Evolutionary conservation across 1,140 invertebrate genomes (phyloP), one percentile per base, ranked within the genome.

Genomic region (Dufourea novaeangliae): DNA sequence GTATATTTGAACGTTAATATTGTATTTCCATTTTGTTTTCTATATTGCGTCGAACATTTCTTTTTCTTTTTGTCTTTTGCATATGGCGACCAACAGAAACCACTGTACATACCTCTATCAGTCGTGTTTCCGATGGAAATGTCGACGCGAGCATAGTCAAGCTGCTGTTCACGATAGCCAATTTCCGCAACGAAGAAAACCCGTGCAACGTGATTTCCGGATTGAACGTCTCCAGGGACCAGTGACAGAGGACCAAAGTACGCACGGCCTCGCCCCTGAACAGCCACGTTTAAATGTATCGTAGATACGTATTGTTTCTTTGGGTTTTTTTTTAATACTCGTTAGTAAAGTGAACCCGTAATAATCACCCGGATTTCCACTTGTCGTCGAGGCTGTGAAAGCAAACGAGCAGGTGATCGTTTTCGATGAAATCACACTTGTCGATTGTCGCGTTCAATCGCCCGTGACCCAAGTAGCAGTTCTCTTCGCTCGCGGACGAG

Each of bases 51-150:
- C n/a, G n/a, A n/a, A n/a, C n/a, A n/a, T n/a, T n/a, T n/a, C n/a
- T n/a, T n/a, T n/a, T n/a, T n/a, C n/a, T n/a, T n/a, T n/a, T n/a
- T n/a, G n/a, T n/a, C n/a, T n/a, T n/a, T n/a, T n/a, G n/a, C n/a
- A n/a, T n/a, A n/a, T 1, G n/a, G 20, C 20, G 20, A 50, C 6
- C 20, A 50, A 6, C 20, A 50, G n/a, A n/a, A n/a, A n/a, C n/a
- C n/a, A n/a, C n/a, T n/a, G n/a, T n/a, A 50, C 25, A n/a, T 85
- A 88, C 88, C 82, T 88, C 83, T 5, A 88, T 63, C 52, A 66
- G 59, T 63, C 63, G 57, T 34, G 44, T 32, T 2, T 81, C 50
- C 0, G n/a, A n/a, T 2, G 84, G 71, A 59, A 86, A 85, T 29
- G 84, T 25, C 1, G 73, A 63, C 2, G 27, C 37, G 0, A 89